Percentiles rank a stretch among this genome's conserved stretches.
Evolutionary conservation across 2,113 vertebrate species (phyloP).

Genomic region (Arothron firmamentum): DNA sequence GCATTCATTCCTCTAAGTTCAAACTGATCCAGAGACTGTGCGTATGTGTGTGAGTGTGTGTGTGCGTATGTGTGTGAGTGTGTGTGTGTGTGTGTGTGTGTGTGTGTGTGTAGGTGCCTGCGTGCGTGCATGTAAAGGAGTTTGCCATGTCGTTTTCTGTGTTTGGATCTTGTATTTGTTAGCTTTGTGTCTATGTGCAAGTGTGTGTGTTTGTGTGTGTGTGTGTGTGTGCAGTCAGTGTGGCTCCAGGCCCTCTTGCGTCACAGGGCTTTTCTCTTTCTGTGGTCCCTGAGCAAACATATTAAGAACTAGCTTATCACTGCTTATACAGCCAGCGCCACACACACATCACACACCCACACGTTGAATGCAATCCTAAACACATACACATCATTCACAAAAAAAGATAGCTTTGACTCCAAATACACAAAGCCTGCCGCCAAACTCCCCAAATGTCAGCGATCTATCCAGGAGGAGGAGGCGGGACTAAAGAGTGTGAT

Average conservation of each 20-base stretch:
- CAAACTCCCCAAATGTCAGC: slow-evolving; percentile 77
- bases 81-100: slow-evolving; percentile 8
- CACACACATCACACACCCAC: slow-evolving; percentile 50
- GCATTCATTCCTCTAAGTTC: slow-evolving; percentile 20
- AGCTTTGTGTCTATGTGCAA: slow-evolving; percentile 26
- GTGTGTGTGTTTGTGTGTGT: slow-evolving; percentile 27
- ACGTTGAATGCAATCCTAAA: slow-evolving; percentile 49
- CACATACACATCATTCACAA: slow-evolving; percentile 50
- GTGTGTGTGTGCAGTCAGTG: slow-evolving; percentile 26
- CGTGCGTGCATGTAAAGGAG: slow-evolving; percentile 15
- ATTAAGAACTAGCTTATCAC: slow-evolving; percentile 78
- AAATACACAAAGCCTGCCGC: slow-evolving; percentile 67
- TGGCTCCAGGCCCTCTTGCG: slow-evolving; percentile 69
- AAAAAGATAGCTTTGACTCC: slow-evolving; percentile 57
- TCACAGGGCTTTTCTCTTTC: slow-evolving; percentile 73
- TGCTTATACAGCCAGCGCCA: slow-evolving; percentile 67
- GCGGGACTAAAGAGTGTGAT: slow-evolving; percentile 2
- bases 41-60: slow-evolving; percentile 16
- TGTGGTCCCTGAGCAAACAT: slow-evolving; percentile 75
- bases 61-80: slow-evolving; percentile 19
- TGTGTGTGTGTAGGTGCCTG: slow-evolving; percentile 16
- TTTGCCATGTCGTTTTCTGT: slow-evolving; percentile 37
- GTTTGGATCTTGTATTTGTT: slow-evolving; percentile 42
- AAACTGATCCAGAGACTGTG: slow-evolving; percentile 22
- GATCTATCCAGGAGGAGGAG: slow-evolving; percentile 34